Percentiles rank a stretch among this genome's conserved stretches.
These are phyloP conservation scores for Pluvialis apricaria DNA, from an alignment of 2,113 vertebrate genomes.

Conservation along the genomic window DNA sequence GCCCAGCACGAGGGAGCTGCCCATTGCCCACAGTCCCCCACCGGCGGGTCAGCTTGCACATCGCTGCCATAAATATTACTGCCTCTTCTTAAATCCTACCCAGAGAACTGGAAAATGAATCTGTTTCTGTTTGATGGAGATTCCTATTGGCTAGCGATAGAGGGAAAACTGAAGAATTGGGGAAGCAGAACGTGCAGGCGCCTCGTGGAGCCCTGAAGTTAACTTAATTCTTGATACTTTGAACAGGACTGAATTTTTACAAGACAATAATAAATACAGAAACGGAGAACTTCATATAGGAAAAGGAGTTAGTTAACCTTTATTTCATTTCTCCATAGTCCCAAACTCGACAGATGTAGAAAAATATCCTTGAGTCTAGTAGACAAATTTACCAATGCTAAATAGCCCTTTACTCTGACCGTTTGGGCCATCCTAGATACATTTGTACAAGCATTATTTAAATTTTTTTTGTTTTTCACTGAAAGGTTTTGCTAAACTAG, in stretches of 20 bases:
- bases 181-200: rapidly evolving
- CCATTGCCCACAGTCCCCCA: rapidly evolving
- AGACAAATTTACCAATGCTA: slow-evolving; percentile 53
- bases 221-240: rapidly evolving
- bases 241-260: too few relatives aligned
- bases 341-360: slow-evolving; percentile 61
- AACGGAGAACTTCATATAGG: slow-evolving; percentile 11
- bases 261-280: not conserved
- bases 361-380: slow-evolving; percentile 65
- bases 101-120: too few relatives aligned
- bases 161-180: rapidly evolving
- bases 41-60: rapidly evolving
- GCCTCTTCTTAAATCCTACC: not conserved
- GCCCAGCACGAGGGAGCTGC: rapidly evolving
- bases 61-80: rapidly evolving
- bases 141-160: rapidly evolving
- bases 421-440: slow-evolving; percentile 22
- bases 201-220: rapidly evolving
- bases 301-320: slow-evolving; percentile 66
- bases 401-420: slow-evolving; percentile 52
- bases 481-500: slow-evolving; percentile 45
- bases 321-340: slow-evolving; percentile 65
- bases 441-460: slow-evolving; percentile 51
- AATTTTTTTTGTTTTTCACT: not conserved
- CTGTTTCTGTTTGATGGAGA: not conserved